phyloP scores from a whole-genome alignment of 1,140 invertebrate genomes.

The Drosophila pseudoobscura region DNA sequence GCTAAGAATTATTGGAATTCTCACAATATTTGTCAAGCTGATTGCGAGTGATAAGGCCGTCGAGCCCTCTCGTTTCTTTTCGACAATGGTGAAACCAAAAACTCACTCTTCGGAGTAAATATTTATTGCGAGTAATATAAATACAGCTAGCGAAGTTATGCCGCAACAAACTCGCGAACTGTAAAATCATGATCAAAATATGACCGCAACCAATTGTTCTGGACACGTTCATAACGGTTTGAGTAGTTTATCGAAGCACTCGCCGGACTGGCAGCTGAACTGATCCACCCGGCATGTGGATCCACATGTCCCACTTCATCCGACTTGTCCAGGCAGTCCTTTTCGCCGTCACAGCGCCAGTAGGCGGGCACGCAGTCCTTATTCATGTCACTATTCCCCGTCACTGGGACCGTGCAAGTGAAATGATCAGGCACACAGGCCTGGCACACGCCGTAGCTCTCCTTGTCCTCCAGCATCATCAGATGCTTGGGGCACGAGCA shows the following conservation, averaged over 20 bases:
- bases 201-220: background rate
- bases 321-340: too few relatives aligned
- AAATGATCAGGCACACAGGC: conserved; percentile 92
- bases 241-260: too few relatives aligned
- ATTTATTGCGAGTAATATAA: conserved; percentile 52
- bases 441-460: too few relatives aligned
- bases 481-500: too few relatives aligned
- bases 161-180: conserved; percentile 5
- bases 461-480: too few relatives aligned
- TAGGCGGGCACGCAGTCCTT: conserved; percentile 91
- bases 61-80: conserved; percentile 48
- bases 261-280: too few relatives aligned
- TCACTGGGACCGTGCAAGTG: conserved; percentile 86
- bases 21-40: conserved; percentile 40
- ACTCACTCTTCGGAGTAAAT: conserved; percentile 53
- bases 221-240: background rate
- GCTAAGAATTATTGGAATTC: conserved; percentile 37
- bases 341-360: conserved; percentile 86
- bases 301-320: too few relatives aligned
- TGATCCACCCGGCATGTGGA: too few relatives aligned
- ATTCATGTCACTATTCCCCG: conserved; percentile 74
- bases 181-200: background rate
- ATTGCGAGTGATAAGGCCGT: conserved; percentile 61
- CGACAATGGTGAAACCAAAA: conserved; percentile 15
- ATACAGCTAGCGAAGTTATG: conserved; percentile 23